Conservation (phyloP, 2,888 invertebrate genomes). For the Acanthopleura granulata region DNA sequence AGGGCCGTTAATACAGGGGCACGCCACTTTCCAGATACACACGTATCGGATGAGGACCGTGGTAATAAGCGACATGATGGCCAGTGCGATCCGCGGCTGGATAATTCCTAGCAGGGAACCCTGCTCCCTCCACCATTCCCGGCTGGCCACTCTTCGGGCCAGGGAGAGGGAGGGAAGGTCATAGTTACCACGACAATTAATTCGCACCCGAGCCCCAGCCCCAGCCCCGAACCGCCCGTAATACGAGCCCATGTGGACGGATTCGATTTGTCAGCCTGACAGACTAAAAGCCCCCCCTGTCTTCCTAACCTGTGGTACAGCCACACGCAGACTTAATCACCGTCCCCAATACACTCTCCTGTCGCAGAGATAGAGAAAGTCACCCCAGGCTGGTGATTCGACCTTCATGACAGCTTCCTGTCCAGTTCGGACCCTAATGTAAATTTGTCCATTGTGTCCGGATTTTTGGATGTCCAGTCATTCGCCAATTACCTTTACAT, state of each 20-base stretch:
- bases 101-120: too few species aligned
- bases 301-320: background rate
- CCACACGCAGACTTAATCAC: constrained; percentile 12
- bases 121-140: too few species aligned
- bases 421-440: background rate
- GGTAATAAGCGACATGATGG: too few species aligned
- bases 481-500: too few species aligned
- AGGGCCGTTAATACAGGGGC: background rate
- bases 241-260: constrained; percentile 12
- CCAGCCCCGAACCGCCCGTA: background rate
- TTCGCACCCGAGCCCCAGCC: background rate
- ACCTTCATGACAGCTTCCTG: background rate
- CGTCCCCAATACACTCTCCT: constrained; percentile 5
- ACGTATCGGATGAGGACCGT: background rate
- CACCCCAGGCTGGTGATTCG: constrained; percentile 2
- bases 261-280: constrained; percentile 12
- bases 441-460: too few species aligned
- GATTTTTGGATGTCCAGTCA: too few species aligned
- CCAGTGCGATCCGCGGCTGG: too few species aligned
- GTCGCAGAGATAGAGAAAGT: background rate
- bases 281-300: constrained; percentile 12
- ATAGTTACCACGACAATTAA: background rate
- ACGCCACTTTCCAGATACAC: background rate
- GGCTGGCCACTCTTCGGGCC: too few species aligned
- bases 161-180: too few species aligned